Base-by-base conservation (phyloP, 1,140 invertebrate genomes). In the Alviniconcha marisindica region DNA sequence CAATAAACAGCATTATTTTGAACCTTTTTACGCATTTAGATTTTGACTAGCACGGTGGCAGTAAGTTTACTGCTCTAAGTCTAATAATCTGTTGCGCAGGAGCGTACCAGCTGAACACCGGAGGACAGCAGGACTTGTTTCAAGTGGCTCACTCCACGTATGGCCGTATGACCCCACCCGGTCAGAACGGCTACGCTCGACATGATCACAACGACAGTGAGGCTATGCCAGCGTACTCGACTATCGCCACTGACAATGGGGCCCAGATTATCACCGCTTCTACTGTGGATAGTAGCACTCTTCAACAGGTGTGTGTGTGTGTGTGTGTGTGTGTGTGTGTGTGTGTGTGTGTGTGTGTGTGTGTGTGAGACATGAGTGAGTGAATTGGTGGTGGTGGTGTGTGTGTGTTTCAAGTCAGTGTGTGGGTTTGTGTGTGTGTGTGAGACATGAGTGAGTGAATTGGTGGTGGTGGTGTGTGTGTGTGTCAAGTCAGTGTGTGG, bases 71-170 rank as follows among this genome's bases (percentile, higher is more conserved):
- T n/a, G 51, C 0, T 24, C 28, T 77, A 28, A 38, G n/a, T 28
- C 24, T 18, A 44, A 40, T 33, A 36, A 28, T 78, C 10, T 78
- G n/a, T 38, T 83, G 44, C 3, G n/a, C 38, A 77, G 56, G 33
- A 31, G 74, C n/a, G 15, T 78, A 77, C 63, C 42, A 44, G 24
- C 54, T 84, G 44, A 81, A 31, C 31, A 38, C 33, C 48, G 73
- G 15, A 38, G 66, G n/a, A 1, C 81, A 83, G n/a, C 48, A 63
- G 38, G 71, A 81, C 1, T 51, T 87, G 14, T 90, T 87, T 78
- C 89, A 91, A 71, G 85, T 87, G 0, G 84, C 87, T 14, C 87
- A 88, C 60, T 87, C 87, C n/a, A 88, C 87, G 48, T 91, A 83
- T 77, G 87, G 86, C 24, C 85, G 87, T 10, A 85, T 88, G n/a